Conservation (phyloP, 2,113 vertebrate genomes). For the Sarotherodon lohbergeri region DNA sequence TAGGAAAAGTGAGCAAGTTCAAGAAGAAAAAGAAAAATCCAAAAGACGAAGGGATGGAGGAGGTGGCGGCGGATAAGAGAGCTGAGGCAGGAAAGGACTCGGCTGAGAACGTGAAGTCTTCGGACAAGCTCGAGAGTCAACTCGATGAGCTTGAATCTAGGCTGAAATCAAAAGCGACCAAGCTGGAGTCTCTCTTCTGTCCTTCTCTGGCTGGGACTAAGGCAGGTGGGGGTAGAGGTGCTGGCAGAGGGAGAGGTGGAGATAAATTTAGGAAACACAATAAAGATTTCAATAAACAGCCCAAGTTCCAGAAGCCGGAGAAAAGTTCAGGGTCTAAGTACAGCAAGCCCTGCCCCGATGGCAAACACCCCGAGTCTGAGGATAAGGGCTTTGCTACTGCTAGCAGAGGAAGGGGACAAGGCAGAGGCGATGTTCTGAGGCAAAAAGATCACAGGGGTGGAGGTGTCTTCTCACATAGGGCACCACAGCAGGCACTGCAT, state of each 20-base stretch:
- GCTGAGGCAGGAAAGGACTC: not conserved
- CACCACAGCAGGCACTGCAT: conserved; percentile 79
- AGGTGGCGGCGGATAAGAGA: not conserved
- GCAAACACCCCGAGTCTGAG: not conserved
- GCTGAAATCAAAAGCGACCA: conserved; percentile 44
- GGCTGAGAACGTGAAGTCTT: not conserved
- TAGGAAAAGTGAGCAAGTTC: conserved; percentile 85
- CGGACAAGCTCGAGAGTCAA: conserved; percentile 9
- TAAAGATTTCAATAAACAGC: conserved; percentile 1
- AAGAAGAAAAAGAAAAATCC: conserved; percentile 73
- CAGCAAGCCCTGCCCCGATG: not conserved
- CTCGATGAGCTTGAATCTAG: conserved; percentile 45
- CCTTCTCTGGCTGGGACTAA: conserved; percentile 69
- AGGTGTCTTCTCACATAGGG: conserved; percentile 29
- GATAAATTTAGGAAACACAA: not conserved
- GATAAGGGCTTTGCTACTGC: not conserved
- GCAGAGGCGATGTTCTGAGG: not conserved
- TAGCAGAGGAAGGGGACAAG: conserved; percentile 9
- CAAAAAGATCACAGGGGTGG: not conserved
- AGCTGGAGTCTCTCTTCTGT: conserved; percentile 83
- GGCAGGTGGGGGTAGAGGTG: not conserved
- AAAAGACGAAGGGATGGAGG: not conserved
- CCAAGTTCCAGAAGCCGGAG: conserved; percentile 1
- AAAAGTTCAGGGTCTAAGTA: not conserved
- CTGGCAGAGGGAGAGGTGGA: conserved; percentile 2